Conservation (phyloP, 1,140 invertebrate species). For the Calycopis cecrops region DNA sequence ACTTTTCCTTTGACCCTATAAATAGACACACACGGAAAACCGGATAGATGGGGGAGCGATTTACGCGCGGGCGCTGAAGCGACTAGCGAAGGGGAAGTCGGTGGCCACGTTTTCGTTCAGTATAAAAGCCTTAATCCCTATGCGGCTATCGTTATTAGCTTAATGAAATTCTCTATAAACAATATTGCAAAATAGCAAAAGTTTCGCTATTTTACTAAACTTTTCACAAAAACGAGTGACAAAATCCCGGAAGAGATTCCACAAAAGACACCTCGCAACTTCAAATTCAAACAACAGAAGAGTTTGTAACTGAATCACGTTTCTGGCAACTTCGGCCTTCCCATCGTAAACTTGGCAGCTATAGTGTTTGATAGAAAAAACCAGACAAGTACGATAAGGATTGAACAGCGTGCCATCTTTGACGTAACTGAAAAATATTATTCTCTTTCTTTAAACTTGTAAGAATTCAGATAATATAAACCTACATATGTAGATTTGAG, state of each 20-base stretch:
- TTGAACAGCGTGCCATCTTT: slow-evolving; percentile 1
- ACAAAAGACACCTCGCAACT: slow-evolving; percentile 16
- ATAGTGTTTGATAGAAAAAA: slow-evolving; percentile 14
- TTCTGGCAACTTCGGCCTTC: slow-evolving; percentile 4
- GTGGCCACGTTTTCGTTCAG: too few species aligned
- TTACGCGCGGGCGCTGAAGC: too few species aligned
- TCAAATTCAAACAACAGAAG: slow-evolving; percentile 14
- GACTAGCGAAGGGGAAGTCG: too few species aligned
- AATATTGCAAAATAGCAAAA: neutral
- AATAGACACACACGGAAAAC: too few species aligned
- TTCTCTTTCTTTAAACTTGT: neutral
- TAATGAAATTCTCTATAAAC: neutral
- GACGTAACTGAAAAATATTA: slow-evolving; percentile 1
- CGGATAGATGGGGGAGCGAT: too few species aligned
- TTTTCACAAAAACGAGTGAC: slow-evolving; percentile 14
- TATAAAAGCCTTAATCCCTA: too few species aligned
- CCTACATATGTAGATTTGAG: too few species aligned
- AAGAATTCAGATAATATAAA: too few species aligned
- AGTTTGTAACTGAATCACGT: slow-evolving; percentile 16
- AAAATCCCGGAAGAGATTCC: slow-evolving; percentile 3
- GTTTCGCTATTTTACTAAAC: neutral
- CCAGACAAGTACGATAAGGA: slow-evolving; percentile 3
- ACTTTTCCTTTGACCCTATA: too few species aligned
- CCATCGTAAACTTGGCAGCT: slow-evolving; percentile 6
- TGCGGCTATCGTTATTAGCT: too few species aligned